These are phyloP conservation scores for Scaptomyza caliginosa DNA, from an alignment of 2,888 invertebrate species.

Conservation along the genomic window DNA sequence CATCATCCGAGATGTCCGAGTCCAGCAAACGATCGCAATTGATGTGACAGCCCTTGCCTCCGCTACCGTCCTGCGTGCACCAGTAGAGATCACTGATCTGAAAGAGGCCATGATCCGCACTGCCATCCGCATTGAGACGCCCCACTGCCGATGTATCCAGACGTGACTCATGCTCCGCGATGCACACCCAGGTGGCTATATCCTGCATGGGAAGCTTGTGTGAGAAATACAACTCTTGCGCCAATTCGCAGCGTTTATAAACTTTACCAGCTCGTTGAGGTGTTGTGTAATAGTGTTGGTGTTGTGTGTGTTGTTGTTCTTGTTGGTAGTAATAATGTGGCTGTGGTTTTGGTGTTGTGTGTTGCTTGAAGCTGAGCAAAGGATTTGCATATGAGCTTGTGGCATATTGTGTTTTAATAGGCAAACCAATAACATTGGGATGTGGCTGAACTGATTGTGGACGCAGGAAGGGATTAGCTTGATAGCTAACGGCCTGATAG, in stretches of 20 bases:
- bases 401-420: constrained; percentile 26
- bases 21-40: constrained; percentile 87
- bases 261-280: constrained; percentile 83
- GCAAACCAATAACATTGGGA: constrained; percentile 51
- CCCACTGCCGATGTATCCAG: constrained; percentile 88
- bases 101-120: constrained; percentile 89
- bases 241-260: constrained; percentile 89
- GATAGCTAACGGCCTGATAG: constrained; percentile 34
- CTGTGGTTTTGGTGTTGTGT: constrained; percentile 33
- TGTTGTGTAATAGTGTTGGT: constrained; percentile 46
- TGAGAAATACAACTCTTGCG: constrained; percentile 86
- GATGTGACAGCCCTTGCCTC: constrained; percentile 86
- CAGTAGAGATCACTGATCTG: constrained; percentile 90
- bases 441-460: constrained; percentile 32
- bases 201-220: constrained; percentile 86
- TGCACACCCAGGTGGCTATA: constrained; percentile 89
- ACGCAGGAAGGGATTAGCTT: constrained; percentile 58
- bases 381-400: constrained; percentile 46
- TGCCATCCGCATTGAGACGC: constrained; percentile 82
- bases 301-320: constrained; percentile 34
- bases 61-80: constrained; percentile 85
- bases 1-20: constrained; percentile 87
- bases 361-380: constrained; percentile 49
- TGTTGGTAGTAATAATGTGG: constrained; percentile 27
- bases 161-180: constrained; percentile 89